Evolutionary conservation across 2,113 vertebrate species (phyloP), one percentile per base, ranked within the genome.

Genomic region (Halcyon malimbica): DNA sequence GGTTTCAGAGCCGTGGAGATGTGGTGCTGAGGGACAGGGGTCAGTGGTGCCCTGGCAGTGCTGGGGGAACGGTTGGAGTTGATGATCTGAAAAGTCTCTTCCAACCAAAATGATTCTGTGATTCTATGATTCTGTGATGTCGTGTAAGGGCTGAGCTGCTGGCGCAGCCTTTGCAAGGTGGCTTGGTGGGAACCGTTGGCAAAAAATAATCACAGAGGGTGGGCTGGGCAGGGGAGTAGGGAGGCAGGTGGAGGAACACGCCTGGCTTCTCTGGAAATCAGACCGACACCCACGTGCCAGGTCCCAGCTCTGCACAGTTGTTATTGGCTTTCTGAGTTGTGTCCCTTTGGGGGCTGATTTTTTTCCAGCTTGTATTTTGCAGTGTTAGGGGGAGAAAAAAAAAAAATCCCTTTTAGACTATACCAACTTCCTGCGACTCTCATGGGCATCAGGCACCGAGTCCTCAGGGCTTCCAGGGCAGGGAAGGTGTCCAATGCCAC

Each of bases 261-360:
- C 63, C 85, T 87, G 67, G 35, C 24, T 76, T 79, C 78, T 60
- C 28, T 83, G 88, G 88, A 60, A 92, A 68, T 60, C 57, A 25
- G 23, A 19, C 13, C 0, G 0, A 73, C 21, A 39, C 1, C 17
- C 28, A 51, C 0, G 0, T 2, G 23, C 33, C 28, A 41, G 18
- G 37, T 50, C 56, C 57, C 62, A 44, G 62, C 71, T 65, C 67
- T 5, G 13, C 68, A 31, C 11, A 4, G 3, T 5, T 23, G 18
- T 17, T 14, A 6, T 0, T 11, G 7, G 3, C 10, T 64, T 41
- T 39, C n/a, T 20, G 41, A 9, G 12, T 35, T 42, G 35, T 15
- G 42, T 31, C 11, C 46, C 26, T 56, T 50, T 19, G 29, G 7
- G 16, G 33, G 33, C 9, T 74, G 91, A 15, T 77, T 86, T 94